Base-by-base conservation (phyloP, 1,140 invertebrate genomes). In the Lepidurus packardi region DNA sequence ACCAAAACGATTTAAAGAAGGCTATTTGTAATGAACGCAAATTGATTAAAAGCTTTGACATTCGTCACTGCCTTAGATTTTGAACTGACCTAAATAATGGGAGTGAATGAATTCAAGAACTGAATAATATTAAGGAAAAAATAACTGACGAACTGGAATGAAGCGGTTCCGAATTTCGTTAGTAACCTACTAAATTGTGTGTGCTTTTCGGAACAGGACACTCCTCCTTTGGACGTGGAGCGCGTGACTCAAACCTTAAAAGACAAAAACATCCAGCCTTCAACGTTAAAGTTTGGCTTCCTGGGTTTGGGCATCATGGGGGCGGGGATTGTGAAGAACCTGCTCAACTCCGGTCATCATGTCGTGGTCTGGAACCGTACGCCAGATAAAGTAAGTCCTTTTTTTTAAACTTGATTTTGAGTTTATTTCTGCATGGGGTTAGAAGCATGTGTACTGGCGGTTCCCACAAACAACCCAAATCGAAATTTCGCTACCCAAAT, bases 281-380 rank as follows among this genome's bases (percentile, higher is more conserved):
- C 94, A 11, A 89, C 89, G 78, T 89, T 94, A 83, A 95, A 92
- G 82, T 97, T 98, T 84, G 97, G 97, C 13, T 98, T 98, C 85
- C 89, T 98, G 45, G 97, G 97, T 1, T 88, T 98, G 9, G 96
- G 96, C 65, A 96, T 95, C 82, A 98, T 98, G 93, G 96, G 96
- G n/a, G 91, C 92, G 73, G 94, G 94, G 24, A 95, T 98, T 83
- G 95, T 98, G 1, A 96, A 95, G 87, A 97, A 98, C 85, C 87
- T 98, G 24, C 90, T 98, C 80, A 94, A 94, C 84, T 96, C 95
- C 74, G 95, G 95, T 8, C 96, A 98, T 85, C 92, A 92, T 83
- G 94, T 98, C 11, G 91, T 93, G 81, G 90, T 98, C 45, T 98
- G 96, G 96, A 98, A 98, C 86, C 90, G 96, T 82, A 94, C 94